Conservation (phyloP, 1,140 invertebrate genomes). For the Anoplolepis gracilipes region DNA sequence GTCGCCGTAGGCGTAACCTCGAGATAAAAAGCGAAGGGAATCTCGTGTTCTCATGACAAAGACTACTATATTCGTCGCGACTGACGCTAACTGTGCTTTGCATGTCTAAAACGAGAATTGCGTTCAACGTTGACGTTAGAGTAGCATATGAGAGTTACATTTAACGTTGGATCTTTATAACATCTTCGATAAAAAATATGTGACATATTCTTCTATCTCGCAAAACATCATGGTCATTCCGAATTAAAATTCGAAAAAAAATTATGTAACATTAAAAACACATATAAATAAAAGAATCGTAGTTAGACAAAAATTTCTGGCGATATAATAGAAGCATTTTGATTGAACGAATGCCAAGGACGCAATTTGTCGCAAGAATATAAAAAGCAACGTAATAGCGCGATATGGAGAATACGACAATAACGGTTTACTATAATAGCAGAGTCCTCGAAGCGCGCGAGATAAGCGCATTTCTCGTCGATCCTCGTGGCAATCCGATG, state of each 20-base stretch:
- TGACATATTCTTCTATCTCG: neutral
- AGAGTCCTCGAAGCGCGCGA: constrained; percentile 1
- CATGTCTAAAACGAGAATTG: neutral
- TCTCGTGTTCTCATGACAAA: constrained; percentile 4
- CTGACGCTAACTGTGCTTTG: constrained; percentile 15
- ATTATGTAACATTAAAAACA: neutral
- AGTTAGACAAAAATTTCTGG: neutral
- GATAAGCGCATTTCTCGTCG: constrained; percentile 37
- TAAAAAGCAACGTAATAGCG: neutral
- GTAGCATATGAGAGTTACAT: neutral
- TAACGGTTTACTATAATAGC: constrained; percentile 28
- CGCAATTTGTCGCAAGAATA: neutral
- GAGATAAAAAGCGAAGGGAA: constrained; percentile 34
- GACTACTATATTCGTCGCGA: neutral
- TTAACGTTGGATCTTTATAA: neutral
- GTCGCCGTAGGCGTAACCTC: constrained; percentile 35
- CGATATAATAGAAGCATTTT: neutral
- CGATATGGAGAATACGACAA: neutral
- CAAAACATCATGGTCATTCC: neutral
- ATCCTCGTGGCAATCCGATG: constrained; percentile 30
- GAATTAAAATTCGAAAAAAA: neutral
- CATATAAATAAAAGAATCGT: neutral
- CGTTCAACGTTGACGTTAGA: neutral
- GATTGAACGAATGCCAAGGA: neutral
- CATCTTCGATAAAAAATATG: neutral